Percentiles rank a stretch among this genome's conserved stretches.
Evolutionary conservation across 2,113 vertebrate genomes (phyloP).

Genomic region (Caranx melampygus): DNA sequence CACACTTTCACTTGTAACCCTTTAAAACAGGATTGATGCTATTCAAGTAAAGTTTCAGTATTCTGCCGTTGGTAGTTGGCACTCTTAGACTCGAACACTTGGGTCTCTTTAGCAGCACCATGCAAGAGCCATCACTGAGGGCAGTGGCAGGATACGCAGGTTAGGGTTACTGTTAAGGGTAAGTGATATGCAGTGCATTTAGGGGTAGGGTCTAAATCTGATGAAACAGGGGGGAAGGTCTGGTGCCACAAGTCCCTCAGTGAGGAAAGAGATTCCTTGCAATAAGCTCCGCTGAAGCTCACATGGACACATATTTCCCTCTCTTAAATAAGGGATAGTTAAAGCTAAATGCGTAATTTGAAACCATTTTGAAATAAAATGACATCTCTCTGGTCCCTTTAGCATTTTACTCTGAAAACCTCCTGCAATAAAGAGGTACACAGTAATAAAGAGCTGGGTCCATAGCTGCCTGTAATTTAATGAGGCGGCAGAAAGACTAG

Average conservation of each 20-base stretch:
- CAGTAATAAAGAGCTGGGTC: conserved; percentile 56
- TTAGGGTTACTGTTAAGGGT: conserved; percentile 34
- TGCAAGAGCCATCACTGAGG: conserved; percentile 2
- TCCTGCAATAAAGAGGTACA: conserved; percentile 60
- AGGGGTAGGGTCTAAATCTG: conserved; percentile 1
- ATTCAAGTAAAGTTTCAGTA: conserved; percentile 35
- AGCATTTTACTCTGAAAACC: conserved; percentile 40
- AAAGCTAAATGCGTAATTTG: conserved; percentile 47
- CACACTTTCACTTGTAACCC: conserved; percentile 37
- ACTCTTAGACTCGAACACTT: not conserved
- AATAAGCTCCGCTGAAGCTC: conserved; percentile 34
- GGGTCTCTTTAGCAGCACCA: not conserved
- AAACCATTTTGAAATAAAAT: conserved; percentile 53
- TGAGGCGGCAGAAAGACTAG: conserved; percentile 26
- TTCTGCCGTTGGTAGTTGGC: not conserved
- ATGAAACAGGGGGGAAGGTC: not conserved
- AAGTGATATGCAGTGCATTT: conserved; percentile 17
- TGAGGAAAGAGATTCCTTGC: conserved; percentile 51
- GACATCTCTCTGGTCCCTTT: conserved; percentile 51
- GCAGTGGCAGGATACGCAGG: not conserved
- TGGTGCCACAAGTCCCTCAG: conserved; percentile 35
- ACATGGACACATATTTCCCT: conserved; percentile 7
- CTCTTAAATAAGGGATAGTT: conserved; percentile 44
- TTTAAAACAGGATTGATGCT: conserved; percentile 43
- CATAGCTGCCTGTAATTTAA: conserved; percentile 52